These are phyloP conservation scores for Colletes collaris DNA, from an alignment of 2,888 invertebrate species.

Conservation along the genomic window DNA sequence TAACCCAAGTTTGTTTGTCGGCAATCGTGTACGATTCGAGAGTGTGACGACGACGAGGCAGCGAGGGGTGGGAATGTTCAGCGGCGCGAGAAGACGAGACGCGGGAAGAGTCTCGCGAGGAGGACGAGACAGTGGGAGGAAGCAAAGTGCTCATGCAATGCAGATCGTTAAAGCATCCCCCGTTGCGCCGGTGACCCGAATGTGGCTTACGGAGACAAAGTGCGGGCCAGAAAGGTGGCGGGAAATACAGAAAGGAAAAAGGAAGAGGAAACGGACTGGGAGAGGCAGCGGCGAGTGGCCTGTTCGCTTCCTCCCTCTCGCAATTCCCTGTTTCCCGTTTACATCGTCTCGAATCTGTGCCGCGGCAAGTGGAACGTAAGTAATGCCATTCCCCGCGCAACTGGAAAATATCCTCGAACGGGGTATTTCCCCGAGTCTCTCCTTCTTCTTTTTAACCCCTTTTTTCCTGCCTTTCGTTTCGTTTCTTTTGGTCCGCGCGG, in stretches of 20 bases:
- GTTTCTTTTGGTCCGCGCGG: background rate
- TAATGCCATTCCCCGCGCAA: constrained; percentile 35
- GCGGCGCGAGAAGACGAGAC: background rate
- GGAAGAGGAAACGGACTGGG: constrained; percentile 50
- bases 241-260: constrained; percentile 48
- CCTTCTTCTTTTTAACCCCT: background rate
- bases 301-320: constrained; percentile 58
- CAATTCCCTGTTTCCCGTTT: constrained; percentile 62
- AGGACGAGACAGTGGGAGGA: constrained; percentile 29
- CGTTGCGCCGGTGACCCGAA: constrained; percentile 70
- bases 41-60: constrained; percentile 40
- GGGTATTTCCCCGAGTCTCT: constrained; percentile 7
- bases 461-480: background rate
- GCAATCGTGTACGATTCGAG: constrained; percentile 55
- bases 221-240: constrained; percentile 48
- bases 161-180: constrained; percentile 74
- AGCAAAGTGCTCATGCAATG: constrained; percentile 72
- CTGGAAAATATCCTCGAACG: constrained; percentile 50
- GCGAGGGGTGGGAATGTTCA: constrained; percentile 27
- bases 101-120: constrained; percentile 29
- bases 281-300: constrained; percentile 43
- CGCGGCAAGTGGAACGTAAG: constrained; percentile 48
- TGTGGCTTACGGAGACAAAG: constrained; percentile 71
- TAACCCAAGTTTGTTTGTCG: constrained; percentile 65
- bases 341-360: constrained; percentile 55